Percentiles rank a stretch among this genome's conserved stretches.
Evolutionary conservation across 2,113 vertebrate species (phyloP).

Genomic region (Leiothrix lutea): DNA sequence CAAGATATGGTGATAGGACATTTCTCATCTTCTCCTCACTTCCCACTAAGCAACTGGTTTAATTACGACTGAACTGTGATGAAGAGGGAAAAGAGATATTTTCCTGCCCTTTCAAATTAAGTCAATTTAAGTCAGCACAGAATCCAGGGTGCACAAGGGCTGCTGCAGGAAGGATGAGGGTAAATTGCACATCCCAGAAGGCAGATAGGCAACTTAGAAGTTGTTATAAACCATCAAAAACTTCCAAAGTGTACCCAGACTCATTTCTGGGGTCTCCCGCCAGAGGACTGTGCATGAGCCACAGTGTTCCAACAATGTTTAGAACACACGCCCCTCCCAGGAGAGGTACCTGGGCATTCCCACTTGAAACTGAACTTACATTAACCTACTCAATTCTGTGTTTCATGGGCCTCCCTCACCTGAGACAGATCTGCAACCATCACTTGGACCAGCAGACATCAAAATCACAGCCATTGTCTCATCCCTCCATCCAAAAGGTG

Average conservation of each 20-base stretch:
- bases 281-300: too few species aligned
- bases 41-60: background rate
- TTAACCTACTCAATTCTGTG: background rate
- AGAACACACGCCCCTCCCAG: fast-evolving
- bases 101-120: background rate
- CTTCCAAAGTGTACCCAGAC: background rate
- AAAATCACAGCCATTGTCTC: fast-evolving
- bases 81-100: background rate
- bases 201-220: background rate
- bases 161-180: background rate
- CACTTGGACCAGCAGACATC: fast-evolving
- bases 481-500: fast-evolving
- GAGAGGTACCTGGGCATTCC: background rate
- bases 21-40: background rate
- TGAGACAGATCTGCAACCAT: fast-evolving
- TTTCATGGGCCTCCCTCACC: background rate
- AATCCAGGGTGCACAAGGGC: background rate
- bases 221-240: background rate
- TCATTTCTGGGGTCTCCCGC: background rate
- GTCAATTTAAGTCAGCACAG: background rate
- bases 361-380: background rate
- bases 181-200: background rate
- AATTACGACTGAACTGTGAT: background rate
- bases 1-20: fast-evolving
- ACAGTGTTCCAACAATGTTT: background rate